Evolutionary conservation across 2,888 invertebrate genomes (phyloP), one percentile per base, ranked within the genome.

Genomic region (Linyphia triangularis): DNA sequence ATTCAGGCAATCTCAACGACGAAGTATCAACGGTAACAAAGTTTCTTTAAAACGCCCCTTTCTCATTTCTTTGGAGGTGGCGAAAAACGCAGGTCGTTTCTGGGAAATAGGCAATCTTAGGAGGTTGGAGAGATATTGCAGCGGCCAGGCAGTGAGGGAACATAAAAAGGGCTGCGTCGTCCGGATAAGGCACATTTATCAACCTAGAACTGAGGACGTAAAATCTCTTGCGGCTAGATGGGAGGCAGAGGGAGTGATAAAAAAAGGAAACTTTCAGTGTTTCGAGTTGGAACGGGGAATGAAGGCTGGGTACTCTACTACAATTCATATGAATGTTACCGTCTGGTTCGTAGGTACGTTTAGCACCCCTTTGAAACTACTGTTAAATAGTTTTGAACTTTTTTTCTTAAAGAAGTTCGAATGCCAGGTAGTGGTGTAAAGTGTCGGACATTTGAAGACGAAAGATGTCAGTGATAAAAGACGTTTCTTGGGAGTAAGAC

Each of bases 171-270:
- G 28, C 43, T 43, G 40, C 28, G 43, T 51, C 9, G 13, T 19
- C 19, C 79, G 43, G 79, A 79, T 79, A 63, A 79, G 67, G 51
- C 33, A 24, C 67, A 79, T 79, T 79, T 79, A 67, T 79, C 79
- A 79, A 67, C 51, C 61, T n/a, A n/a, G 51, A 19, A 6, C 26
- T 28, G 37, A 51, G 67, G 30, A 30, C 67, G 67, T 43, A 63
- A 79, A 79, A 65, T 22, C 33, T 30, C 51, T 51, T 19, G 57
- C 26, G 73, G 59, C 33, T 19, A 51, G n/a, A 51, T 13, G 51
- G 13, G n/a, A 51, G 51, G 51, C 5, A 5, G 51, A 13, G 9
- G 16, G 40, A 40, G 40, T 40, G 16, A 40, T 3, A 40, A 40
- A 16, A 13, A 40, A 13, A 16, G 40, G 16, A 2, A 40, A 3